These are phyloP conservation scores for Chrysolina haemoptera DNA, from an alignment of 2,888 invertebrate species.

Conservation along the genomic window DNA sequence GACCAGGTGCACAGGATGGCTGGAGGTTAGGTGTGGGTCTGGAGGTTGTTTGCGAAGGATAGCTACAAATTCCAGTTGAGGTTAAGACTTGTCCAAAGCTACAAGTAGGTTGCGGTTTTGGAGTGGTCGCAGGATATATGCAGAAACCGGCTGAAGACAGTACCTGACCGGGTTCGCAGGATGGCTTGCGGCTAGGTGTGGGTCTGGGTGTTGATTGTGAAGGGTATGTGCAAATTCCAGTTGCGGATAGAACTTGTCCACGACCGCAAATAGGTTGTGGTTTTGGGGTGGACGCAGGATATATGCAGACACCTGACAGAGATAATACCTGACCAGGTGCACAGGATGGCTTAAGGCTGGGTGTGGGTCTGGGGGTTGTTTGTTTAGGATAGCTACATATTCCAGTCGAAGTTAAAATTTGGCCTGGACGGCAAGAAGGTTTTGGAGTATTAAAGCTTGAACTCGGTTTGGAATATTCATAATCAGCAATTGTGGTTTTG, in stretches of 20 bases:
- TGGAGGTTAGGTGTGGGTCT: no score
- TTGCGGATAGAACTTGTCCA: no score
- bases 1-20: constrained; percentile 27
- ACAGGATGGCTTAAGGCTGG: no score
- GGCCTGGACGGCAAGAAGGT: constrained; percentile 45
- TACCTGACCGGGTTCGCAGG: constrained; percentile 41
- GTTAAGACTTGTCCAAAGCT: background rate
- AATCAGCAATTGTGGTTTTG: constrained; percentile 31
- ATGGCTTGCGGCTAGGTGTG: constrained; percentile 31
- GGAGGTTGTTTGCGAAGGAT: constrained; percentile 30
- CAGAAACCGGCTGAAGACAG: constrained; percentile 39
- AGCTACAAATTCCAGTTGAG: constrained; percentile 47
- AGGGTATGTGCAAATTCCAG: no score
- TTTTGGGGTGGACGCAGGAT: no score
- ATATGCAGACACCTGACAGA: no score
- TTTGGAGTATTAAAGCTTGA: constrained; percentile 26
- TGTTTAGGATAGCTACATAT: no score
- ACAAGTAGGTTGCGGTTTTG: constrained; percentile 28
- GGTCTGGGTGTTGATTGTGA: constrained; percentile 27
- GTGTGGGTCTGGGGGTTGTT: no score
- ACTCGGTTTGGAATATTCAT: constrained; percentile 44
- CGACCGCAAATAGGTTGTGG: no score
- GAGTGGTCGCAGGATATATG: background rate
- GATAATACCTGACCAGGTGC: no score
- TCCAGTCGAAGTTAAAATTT: constrained; percentile 44